Base-by-base conservation (phyloP, 2,797 vertebrate genomes). In the Kryptopterus vitreolus region DNA sequence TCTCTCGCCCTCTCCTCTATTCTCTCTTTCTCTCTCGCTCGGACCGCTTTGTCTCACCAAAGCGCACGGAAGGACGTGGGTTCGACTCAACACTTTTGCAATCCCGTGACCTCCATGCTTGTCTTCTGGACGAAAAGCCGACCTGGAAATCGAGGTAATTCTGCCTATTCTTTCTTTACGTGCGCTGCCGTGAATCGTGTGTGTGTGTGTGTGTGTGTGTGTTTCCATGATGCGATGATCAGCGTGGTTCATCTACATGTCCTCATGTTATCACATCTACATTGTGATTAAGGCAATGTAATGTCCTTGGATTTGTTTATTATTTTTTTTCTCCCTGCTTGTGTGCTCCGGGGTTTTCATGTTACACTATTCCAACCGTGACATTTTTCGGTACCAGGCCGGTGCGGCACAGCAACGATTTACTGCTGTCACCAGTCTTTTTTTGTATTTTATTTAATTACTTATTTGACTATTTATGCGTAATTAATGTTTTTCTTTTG, bases 111-210 rank as follows among this genome's bases (percentile, higher is more conserved):
- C 88, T 93, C 87, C 81, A 92, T 92, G 92, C 83, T 86, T 85
- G 80, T 48, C 77, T 83, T 83, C 87, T 24, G 92, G 91, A 90
- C 74, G 68, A 86, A 86, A 83, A 89, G 86, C 77, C 88, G 88
- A 91, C 87, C 88, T 88, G 90, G 90, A 88, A 77, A 88, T 85
- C 85, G 88, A 93, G 94, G 92, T 94, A 91, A 72, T 33, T 53
- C 35, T 50, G 43, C 83, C 57, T 82, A 66, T 83, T 84, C 70
- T 81, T 65, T 77, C 31, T 79, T 85, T 77, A 26, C 78, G 63
- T 62, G 86, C 81, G 75, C 43, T 63, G 82, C 59, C 24, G 58
- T 38, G 50, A 63, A 2, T 48, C 70, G 76, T 79, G 81, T 70
- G 77, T 72, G 66, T 38, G 15, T 22, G 52, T 74, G 38, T 43